Evolutionary conservation across 35 echinoderm and acorn worm species (phyloP), one percentile per base, ranked within the genome.

Genomic region (Apostichopus californicus): DNA sequence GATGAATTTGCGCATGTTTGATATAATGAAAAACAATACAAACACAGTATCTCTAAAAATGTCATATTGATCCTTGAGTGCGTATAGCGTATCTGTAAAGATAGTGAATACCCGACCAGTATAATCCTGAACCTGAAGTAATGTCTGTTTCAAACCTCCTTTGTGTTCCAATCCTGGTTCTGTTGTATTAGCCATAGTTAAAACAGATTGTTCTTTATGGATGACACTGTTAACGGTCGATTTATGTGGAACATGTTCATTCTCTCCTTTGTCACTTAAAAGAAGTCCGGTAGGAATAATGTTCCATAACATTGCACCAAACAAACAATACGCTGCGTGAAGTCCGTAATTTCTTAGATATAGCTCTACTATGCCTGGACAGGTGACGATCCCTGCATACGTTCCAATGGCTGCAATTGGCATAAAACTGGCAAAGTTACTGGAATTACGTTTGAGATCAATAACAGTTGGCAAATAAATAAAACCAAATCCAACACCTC

Each of bases 381-480:
- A 25, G 13, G 34, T 26, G 14, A 34, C 78, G 53, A 80, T 80
- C 5, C 78, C 78, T 34, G 23, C 78, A 34, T 34, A 80, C 6
- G 18, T 80, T 5, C 78, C 78, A 7, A 80, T 80, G 14, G 78
- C 34, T 80, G 78, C 78, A 6, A 80, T 14, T 13, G 78, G 78
- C 78, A 80, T 80, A 8, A 80, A 12, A 80, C 78, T 80, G 5
- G 78, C 78, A 25, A 80, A 80, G 78, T 80, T n/a, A 14, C 12
- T 8, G 8, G 78, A n/a, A 8, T 80, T 12, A 26, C 34, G 20
- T 80, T 26, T n/a, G 22, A 80, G 34, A 80, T 7, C 7, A 5
- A 80, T 26, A 26, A 80, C 78, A 8, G 78, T 26, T 14, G 78
- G 78, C 53, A 80, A 34, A 80, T 25, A 80, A n/a, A 80, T 14